A percentile compares a stretch with the other conserved stretches of the same genome.
Conservation (phyloP, 2,797 vertebrate species). For the Podarcis lilfordi region DNA sequence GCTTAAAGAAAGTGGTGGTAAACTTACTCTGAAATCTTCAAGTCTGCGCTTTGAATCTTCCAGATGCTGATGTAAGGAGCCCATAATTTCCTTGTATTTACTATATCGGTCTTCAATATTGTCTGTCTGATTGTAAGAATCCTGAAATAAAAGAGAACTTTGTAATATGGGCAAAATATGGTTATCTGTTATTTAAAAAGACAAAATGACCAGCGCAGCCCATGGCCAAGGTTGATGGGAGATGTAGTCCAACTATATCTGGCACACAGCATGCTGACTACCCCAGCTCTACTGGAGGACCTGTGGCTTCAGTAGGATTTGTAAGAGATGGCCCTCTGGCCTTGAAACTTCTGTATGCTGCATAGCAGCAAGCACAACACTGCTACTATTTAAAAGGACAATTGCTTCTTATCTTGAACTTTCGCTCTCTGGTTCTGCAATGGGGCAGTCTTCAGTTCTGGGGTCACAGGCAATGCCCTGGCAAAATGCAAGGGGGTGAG, state of each 20-base stretch:
- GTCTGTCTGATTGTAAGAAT: slow-evolving; percentile 80
- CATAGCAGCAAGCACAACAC: neutral
- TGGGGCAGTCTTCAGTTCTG: neutral
- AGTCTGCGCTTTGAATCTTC: slow-evolving; percentile 85
- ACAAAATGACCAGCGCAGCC: neutral
- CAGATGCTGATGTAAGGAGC: slow-evolving; percentile 84
- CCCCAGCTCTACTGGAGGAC: neutral
- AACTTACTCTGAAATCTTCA: slow-evolving; percentile 82
- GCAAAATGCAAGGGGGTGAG: neutral
- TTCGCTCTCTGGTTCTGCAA: neutral
- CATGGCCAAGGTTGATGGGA: too few species aligned
- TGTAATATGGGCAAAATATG: slow-evolving; percentile 1
- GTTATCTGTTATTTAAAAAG: slow-evolving; percentile 14
- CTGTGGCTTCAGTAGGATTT: neutral
- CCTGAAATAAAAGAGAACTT: slow-evolving; percentile 76
- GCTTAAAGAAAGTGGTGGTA: slow-evolving; percentile 11
- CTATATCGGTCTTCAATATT: slow-evolving; percentile 82
- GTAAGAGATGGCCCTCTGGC: neutral
- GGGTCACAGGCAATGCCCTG: neutral
- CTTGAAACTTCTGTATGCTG: neutral
- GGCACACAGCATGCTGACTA: neutral
- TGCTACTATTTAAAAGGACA: neutral
- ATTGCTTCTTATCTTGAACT: neutral
- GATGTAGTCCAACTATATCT: too few species aligned
- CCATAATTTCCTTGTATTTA: slow-evolving; percentile 87